Base-by-base conservation (phyloP, 2,113 vertebrate species). In the Mola mola region DNA sequence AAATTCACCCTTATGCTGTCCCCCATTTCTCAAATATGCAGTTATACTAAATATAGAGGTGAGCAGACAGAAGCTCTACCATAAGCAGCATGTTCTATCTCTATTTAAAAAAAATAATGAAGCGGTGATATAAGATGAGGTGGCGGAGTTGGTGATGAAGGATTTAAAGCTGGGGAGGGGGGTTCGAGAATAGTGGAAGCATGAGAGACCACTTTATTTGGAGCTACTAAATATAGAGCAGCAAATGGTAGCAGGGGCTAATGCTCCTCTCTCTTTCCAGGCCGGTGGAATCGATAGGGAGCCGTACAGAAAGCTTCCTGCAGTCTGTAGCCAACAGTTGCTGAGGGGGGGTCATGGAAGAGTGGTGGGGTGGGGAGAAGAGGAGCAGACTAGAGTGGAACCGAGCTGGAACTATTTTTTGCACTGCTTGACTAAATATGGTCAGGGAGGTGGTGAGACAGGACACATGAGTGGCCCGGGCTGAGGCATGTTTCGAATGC, bases 341-440 rank as follows among this genome's bases (percentile, higher is more conserved):
- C 88, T 92, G 87, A 90, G 93, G 79, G 50, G 75, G 73, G 67
- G 44, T 25, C 41, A 52, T 52, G 26, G 49, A 33, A 83, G 50
- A 44, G 19, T 16, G 29, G 48, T 31, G 67, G 50, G 66, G 72
- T 17, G 69, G 48, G 56, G 67, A 67, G 55, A 67, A 68, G 78
- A 64, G 41, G 71, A 77, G 62, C 22, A 47, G 81, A 70, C 78
- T 42, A 29, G 68, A 64, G 79, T 89, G 80, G 66, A 80, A 85
- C 37, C 47, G 66, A 82, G 83, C 28, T 69, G 92, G 92, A 94
- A 93, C 93, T 96, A 95, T 98, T 96, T 97, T 98, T 97, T 97
- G 94, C 96, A 92, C 94, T 93, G 94, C 95, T 94, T 98, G 94
- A 98, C 96, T 98, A 98, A 99, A 98, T 98, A 99, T 98, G 97